These are phyloP conservation scores for Onthophagus sagittarius DNA, from an alignment of 2,888 invertebrate genomes.

Conservation along the genomic window DNA sequence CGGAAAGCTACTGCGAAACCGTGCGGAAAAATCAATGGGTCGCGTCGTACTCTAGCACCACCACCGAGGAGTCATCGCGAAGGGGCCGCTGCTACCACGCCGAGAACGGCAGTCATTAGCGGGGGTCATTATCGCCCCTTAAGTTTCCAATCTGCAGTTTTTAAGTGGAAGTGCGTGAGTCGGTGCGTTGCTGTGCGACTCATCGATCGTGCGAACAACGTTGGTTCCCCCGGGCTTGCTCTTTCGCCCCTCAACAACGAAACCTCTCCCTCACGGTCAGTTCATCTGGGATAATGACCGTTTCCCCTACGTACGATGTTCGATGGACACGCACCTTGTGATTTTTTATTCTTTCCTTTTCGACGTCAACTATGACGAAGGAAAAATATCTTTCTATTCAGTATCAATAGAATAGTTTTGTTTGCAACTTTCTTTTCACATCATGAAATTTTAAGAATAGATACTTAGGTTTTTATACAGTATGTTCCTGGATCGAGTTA, in stretches of 20 bases:
- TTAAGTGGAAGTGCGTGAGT: conserved; percentile 9
- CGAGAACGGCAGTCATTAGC: conserved; percentile 8
- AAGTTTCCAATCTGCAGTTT: conserved; percentile 12
- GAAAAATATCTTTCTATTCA: background rate
- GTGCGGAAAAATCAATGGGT: background rate
- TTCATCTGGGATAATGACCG: background rate
- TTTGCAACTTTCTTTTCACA: no score
- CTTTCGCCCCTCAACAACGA: background rate
- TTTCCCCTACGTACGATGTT: background rate
- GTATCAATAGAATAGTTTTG: background rate
- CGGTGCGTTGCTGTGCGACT: background rate
- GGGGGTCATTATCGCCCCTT: conserved; percentile 4
- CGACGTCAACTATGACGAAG: background rate
- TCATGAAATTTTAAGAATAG: no score
- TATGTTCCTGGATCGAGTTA: no score
- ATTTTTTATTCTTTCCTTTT: background rate
- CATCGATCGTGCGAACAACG: conserved; percentile 5
- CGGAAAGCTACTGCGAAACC: background rate
- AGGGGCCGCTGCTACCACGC: background rate
- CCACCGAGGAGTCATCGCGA: background rate
- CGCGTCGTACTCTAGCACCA: background rate
- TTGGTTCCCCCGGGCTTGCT: background rate
- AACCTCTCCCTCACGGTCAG: conserved; percentile 3
- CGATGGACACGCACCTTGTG: background rate
- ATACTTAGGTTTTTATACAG: no score